A percentile compares a stretch with the other conserved stretches of the same genome.
phyloP scores from a whole-genome alignment of 2,888 invertebrate species.

The Cerastis rubricosa region DNA sequence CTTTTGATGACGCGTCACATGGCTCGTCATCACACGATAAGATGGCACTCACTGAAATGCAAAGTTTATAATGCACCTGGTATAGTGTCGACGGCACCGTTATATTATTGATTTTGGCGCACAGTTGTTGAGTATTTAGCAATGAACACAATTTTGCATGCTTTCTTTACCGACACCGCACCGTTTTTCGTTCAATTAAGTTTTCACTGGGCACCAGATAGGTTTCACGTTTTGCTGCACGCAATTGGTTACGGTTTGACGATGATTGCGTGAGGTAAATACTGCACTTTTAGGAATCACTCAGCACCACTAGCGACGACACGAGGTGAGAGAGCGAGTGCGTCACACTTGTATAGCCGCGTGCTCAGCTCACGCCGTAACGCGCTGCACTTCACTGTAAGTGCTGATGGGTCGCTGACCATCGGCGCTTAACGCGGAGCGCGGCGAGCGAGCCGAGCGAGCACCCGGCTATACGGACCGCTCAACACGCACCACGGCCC shows the following conservation, averaged over 20 bases:
- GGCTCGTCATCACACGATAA: slow-evolving; percentile 80
- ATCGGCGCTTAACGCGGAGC: slow-evolving; percentile 38
- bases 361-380: slow-evolving; percentile 53
- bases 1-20: slow-evolving; percentile 79
- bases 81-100: slow-evolving; percentile 90
- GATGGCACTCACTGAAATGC: slow-evolving; percentile 92
- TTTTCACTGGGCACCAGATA: slow-evolving; percentile 90
- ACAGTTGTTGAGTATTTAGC: slow-evolving; percentile 91
- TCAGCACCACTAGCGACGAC: slow-evolving; percentile 89
- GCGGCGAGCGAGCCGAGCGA: slow-evolving; percentile 51
- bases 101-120: slow-evolving; percentile 90
- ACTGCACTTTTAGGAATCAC: slow-evolving; percentile 89
- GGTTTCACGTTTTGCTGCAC: slow-evolving; percentile 82
- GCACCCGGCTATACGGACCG: slow-evolving; percentile 69
- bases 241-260: slow-evolving; percentile 66
- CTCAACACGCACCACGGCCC: slow-evolving; percentile 86
- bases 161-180: slow-evolving; percentile 90
- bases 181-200: slow-evolving; percentile 86
- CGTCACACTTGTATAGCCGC: slow-evolving; percentile 77
- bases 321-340: slow-evolving; percentile 91
- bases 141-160: slow-evolving; percentile 91
- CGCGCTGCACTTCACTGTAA: slow-evolving; percentile 43
- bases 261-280: slow-evolving; percentile 77
- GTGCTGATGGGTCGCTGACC: slow-evolving; percentile 41
- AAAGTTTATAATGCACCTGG: slow-evolving; percentile 89